These are phyloP conservation scores for Ectemnius lituratus DNA, from an alignment of 2,888 invertebrate genomes.

Conservation along the genomic window DNA sequence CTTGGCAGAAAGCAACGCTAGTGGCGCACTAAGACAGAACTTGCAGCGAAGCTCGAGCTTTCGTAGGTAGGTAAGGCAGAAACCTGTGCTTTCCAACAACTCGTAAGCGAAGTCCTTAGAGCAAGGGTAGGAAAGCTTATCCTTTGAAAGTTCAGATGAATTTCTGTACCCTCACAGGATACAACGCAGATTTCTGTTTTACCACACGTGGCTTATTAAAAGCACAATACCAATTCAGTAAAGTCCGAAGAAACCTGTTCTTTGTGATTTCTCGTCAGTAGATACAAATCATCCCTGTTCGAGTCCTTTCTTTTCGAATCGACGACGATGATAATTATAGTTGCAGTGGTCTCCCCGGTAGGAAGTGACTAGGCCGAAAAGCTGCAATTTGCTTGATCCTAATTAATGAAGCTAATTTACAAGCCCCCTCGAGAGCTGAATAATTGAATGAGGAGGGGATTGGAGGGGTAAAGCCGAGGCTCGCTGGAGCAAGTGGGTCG, in stretches of 20 bases:
- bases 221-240: constrained; percentile 5
- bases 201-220: too few species aligned
- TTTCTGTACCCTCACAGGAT: too few species aligned
- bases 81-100: constrained; percentile 17
- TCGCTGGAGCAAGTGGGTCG: background rate
- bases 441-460: background rate
- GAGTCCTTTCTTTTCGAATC: too few species aligned
- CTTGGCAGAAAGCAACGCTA: constrained; percentile 15
- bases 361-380: too few species aligned
- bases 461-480: background rate
- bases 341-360: too few species aligned
- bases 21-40: constrained; percentile 37
- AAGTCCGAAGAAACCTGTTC: background rate
- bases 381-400: too few species aligned
- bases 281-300: too few species aligned
- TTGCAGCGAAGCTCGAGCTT: constrained; percentile 5
- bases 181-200: too few species aligned
- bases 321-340: too few species aligned
- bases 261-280: too few species aligned
- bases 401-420: constrained; percentile 1
- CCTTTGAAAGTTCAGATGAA: background rate
- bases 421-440: background rate
- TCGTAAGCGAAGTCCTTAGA: too few species aligned
- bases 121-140: background rate
- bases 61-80: constrained; percentile 48